Percentiles rank a stretch among this genome's conserved stretches.
Conservation (phyloP, 1,140 invertebrate genomes). For the Cyclargus thomasi region DNA sequence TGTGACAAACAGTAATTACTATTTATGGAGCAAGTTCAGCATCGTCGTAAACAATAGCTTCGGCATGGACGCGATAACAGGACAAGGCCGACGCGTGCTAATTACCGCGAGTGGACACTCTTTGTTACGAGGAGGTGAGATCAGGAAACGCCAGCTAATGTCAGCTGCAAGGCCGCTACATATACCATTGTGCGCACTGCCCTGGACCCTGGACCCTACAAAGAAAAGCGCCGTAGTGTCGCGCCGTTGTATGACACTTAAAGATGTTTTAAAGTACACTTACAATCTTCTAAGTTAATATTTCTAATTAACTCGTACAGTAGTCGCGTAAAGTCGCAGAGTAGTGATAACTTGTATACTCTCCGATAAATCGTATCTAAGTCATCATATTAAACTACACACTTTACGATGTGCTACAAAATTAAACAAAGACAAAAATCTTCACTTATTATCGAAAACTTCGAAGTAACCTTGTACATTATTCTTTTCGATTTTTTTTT, state of each 20-base stretch:
- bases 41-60: slow-evolving; percentile 32
- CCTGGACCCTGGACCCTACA: not conserved
- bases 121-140: slow-evolving; percentile 67
- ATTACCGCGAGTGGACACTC: slow-evolving; percentile 72
- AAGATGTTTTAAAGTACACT: too few relatives aligned
- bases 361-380: too few relatives aligned
- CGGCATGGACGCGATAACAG: slow-evolving; percentile 54
- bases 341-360: too few relatives aligned
- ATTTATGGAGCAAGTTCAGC: not conserved
- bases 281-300: too few relatives aligned
- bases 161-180: slow-evolving; percentile 50
- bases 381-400: too few relatives aligned
- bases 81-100: slow-evolving; percentile 66
- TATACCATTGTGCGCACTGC: slow-evolving; percentile 17
- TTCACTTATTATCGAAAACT: too few relatives aligned
- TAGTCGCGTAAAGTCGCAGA: too few relatives aligned
- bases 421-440: too few relatives aligned
- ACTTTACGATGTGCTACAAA: too few relatives aligned
- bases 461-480: too few relatives aligned
- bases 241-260: not conserved
- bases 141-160: slow-evolving; percentile 68
- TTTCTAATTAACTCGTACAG: too few relatives aligned
- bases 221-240: not conserved
- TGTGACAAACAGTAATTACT: not conserved
- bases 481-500: too few relatives aligned